phyloP scores from a whole-genome alignment of 2,888 invertebrate genomes.

The Ormyrus pomaceus region DNA sequence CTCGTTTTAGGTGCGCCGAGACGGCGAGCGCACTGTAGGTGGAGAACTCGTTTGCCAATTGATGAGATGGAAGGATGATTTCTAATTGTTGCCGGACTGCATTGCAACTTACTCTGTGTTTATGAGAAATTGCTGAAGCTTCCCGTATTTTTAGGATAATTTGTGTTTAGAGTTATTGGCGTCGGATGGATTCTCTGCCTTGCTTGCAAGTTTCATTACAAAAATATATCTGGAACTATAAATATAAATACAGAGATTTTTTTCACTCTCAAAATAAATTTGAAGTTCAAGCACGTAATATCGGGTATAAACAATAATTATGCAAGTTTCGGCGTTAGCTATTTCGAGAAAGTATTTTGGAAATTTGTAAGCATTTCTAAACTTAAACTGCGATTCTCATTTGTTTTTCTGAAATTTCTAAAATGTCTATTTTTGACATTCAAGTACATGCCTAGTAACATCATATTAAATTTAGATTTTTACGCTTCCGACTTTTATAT shows the following conservation, averaged over 20 bases:
- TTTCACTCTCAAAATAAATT: too few species aligned
- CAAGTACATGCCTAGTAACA: constrained; percentile 40
- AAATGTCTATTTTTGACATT: constrained; percentile 50
- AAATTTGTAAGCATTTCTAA: constrained; percentile 19
- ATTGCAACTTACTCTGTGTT: too few species aligned
- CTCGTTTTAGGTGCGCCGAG: neutral
- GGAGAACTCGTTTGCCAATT: neutral
- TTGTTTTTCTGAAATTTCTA: constrained; percentile 49
- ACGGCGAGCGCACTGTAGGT: neutral
- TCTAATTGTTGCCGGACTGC: too few species aligned
- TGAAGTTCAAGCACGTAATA: too few species aligned
- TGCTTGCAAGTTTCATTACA: too few species aligned
- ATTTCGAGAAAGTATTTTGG: constrained; percentile 25
- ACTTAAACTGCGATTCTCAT: constrained; percentile 3
- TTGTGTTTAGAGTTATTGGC: too few species aligned
- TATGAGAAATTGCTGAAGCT: too few species aligned
- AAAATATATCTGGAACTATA: too few species aligned
- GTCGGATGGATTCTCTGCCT: too few species aligned
- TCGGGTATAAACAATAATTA: neutral
- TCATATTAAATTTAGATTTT: constrained; percentile 15
- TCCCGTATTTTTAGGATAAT: neutral
- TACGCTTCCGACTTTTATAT: neutral
- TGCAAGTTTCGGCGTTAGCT: neutral
- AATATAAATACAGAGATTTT: too few species aligned
- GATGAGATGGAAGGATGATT: too few species aligned